Evolutionary conservation across 2,888 invertebrate genomes (phyloP).

Genomic region (Dioctria linearis): DNA sequence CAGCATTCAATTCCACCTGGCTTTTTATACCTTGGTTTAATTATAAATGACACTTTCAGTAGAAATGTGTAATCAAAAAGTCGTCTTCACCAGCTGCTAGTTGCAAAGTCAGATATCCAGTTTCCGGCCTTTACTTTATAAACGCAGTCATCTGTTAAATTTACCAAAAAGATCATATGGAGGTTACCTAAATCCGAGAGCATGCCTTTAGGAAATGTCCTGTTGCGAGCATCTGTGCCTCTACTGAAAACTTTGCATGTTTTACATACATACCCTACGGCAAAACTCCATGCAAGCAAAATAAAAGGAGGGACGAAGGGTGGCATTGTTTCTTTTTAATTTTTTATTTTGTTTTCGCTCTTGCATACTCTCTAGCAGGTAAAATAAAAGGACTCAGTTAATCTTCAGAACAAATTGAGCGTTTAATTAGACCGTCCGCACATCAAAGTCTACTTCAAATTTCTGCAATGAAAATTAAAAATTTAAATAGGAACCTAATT

Average conservation of each 20-base stretch:
- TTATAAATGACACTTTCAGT: not conserved
- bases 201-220: not conserved
- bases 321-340: not conserved
- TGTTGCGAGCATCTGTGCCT: not conserved
- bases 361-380: not conserved
- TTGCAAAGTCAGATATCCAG: not conserved
- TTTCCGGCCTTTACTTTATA: not conserved
- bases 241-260: not conserved
- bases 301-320: not conserved
- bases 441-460: constrained; percentile 27
- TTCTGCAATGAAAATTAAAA: constrained; percentile 39
- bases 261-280: not conserved
- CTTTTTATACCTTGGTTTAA: not conserved
- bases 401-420: constrained; percentile 23
- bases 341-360: too few species aligned
- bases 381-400: not conserved
- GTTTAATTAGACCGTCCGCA: constrained; percentile 26
- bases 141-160: not conserved
- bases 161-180: not conserved
- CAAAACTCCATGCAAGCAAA: constrained; percentile 3
- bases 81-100: not conserved
- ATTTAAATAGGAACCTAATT: constrained; percentile 7
- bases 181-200: not conserved
- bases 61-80: not conserved
- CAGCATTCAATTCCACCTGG: not conserved